Evolutionary conservation across 2,113 vertebrate genomes (phyloP).

Genomic region (Emydura subglobosa): DNA sequence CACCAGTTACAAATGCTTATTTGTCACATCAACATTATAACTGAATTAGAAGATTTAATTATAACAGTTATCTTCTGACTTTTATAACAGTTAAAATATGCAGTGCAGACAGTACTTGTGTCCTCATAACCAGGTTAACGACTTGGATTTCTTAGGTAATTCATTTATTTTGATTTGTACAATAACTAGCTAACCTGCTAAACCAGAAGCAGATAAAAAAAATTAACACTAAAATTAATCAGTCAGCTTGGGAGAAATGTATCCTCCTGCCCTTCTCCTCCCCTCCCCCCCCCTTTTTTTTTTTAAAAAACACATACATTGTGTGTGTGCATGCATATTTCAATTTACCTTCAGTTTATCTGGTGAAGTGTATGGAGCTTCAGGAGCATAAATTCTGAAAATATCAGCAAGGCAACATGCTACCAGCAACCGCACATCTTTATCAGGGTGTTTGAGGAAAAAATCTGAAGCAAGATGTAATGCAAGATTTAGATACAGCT

Average conservation of each 20-base stretch:
- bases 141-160: not conserved
- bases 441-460: constrained; percentile 98
- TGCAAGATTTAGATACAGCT: constrained; percentile 95
- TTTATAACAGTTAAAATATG: not conserved
- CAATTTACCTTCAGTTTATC: constrained; percentile 95
- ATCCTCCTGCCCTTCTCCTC: not conserved
- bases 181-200: not conserved
- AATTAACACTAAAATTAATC: not conserved
- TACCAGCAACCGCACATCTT: constrained; percentile 96
- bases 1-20: not conserved
- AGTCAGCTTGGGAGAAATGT: not conserved
- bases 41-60: not conserved
- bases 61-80: not conserved
- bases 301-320: not conserved
- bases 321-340: not conserved
- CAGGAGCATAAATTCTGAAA: constrained; percentile 98
- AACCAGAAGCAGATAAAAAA: not conserved
- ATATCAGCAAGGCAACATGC: constrained; percentile 99
- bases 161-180: not conserved
- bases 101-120: not conserved
- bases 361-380: constrained; percentile 97
- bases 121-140: not conserved
- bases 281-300: not conserved
- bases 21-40: not conserved
- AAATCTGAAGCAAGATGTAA: constrained; percentile 98